A percentile compares a stretch with the other conserved stretches of the same genome.
Evolutionary conservation across 2,888 invertebrate species (phyloP).

Genomic region (Drosophila mimetica): DNA sequence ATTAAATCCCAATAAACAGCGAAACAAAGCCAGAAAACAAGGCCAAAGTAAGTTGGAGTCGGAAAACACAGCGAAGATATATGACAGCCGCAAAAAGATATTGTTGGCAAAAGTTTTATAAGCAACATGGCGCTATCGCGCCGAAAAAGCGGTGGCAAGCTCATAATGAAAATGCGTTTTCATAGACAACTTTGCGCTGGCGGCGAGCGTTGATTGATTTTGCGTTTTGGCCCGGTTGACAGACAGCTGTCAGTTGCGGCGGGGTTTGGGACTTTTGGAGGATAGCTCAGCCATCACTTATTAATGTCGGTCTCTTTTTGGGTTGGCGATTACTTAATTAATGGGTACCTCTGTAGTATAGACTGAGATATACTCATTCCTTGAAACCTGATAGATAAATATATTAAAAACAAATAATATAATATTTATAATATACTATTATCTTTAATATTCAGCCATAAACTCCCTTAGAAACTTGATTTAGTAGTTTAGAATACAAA

Average conservation of each 20-base stretch:
- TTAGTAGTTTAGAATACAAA: neutral
- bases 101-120: constrained; percentile 43
- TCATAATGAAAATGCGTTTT: constrained; percentile 67
- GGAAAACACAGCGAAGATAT: constrained; percentile 31
- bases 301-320: constrained; percentile 31
- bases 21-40: constrained; percentile 34
- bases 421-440: too few species aligned
- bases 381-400: neutral
- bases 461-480: too few species aligned
- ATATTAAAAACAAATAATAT: too few species aligned
- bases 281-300: constrained; percentile 45
- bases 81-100: constrained; percentile 48
- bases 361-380: constrained; percentile 1
- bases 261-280: neutral
- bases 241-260: constrained; percentile 41
- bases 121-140: constrained; percentile 41
- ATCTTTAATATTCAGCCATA: too few species aligned
- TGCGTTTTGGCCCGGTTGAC: constrained; percentile 58
- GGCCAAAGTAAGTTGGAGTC: constrained; percentile 37
- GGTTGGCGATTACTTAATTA: constrained; percentile 65
- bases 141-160: constrained; percentile 22
- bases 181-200: constrained; percentile 35
- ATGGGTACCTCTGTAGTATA: constrained; percentile 9
- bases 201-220: constrained; percentile 70
- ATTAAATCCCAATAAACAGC: constrained; percentile 52